Conservation (phyloP, 2,888 invertebrate species). For the Eilema griseolum region DNA sequence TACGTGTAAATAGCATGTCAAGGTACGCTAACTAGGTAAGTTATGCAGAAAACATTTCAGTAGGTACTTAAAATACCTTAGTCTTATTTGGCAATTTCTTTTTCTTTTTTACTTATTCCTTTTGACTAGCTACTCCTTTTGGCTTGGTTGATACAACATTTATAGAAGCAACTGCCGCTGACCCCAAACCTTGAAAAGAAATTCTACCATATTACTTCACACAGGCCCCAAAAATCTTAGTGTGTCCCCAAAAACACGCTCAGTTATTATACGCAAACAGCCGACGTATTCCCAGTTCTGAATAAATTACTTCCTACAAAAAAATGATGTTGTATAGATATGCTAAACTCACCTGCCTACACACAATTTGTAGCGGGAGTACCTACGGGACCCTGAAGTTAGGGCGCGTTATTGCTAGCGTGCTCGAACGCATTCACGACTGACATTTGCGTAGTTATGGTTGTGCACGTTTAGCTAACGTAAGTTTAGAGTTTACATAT, state of each 20-base stretch:
- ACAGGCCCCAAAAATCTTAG: too few relatives aligned
- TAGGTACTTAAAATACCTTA: too few relatives aligned
- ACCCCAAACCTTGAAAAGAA: too few relatives aligned
- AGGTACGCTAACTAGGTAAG: neutral
- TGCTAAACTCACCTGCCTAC: neutral
- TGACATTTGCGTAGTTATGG: conserved; percentile 10
- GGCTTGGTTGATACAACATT: too few relatives aligned
- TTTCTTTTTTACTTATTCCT: too few relatives aligned
- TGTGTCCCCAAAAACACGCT: neutral
- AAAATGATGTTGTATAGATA: neutral
- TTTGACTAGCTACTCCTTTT: too few relatives aligned
- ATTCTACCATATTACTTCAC: too few relatives aligned
- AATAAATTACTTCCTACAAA: neutral
- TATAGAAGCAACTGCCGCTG: too few relatives aligned
- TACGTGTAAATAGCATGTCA: neutral
- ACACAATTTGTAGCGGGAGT: neutral
- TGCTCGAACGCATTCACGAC: conserved; percentile 5
- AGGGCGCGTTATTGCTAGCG: conserved; percentile 8
- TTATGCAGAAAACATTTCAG: neutral
- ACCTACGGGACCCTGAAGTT: neutral
- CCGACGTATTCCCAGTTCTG: neutral
- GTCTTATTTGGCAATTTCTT: too few relatives aligned
- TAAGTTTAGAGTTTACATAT: neutral
- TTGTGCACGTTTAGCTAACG: neutral
- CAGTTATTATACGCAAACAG: too few relatives aligned